These are phyloP conservation scores for Pterocles orientalis DNA, from an alignment of 2,113 vertebrate species.

Conservation along the genomic window DNA sequence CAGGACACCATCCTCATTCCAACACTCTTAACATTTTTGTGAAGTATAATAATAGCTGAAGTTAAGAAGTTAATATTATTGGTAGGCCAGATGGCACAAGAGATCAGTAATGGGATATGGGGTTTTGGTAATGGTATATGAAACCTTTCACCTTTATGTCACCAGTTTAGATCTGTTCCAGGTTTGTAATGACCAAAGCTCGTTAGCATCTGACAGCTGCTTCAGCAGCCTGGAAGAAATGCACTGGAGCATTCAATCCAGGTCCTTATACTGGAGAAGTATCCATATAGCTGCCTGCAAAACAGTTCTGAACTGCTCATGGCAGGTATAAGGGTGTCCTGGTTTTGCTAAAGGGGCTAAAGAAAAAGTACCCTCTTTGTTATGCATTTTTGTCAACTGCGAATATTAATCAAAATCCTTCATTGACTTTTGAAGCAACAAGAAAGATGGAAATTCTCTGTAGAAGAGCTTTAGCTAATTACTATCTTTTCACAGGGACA, in stretches of 20 bases:
- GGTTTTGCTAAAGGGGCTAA: not conserved
- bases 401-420: not conserved
- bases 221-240: slow-evolving; percentile 34
- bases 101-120: slow-evolving; percentile 59
- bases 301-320: not conserved
- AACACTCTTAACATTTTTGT: slow-evolving; percentile 59
- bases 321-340: not conserved
- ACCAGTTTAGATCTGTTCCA: slow-evolving; percentile 55
- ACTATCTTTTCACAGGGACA: fast-evolving
- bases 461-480: not conserved
- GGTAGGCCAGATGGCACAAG: slow-evolving; percentile 57
- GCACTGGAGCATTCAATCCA: not conserved
- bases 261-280: not conserved
- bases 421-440: not conserved
- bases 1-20: slow-evolving; percentile 54
- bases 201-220: slow-evolving; percentile 63
- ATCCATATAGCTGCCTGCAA: not conserved
- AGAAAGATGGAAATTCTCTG: not conserved
- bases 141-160: slow-evolving; percentile 67
- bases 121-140: slow-evolving; percentile 58
- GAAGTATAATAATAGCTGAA: slow-evolving; percentile 62
- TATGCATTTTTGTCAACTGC: not conserved
- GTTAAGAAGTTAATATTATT: slow-evolving; percentile 61
- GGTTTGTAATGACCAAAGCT: slow-evolving; percentile 56
- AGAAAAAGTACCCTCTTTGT: not conserved